Percentiles rank a stretch among this genome's conserved stretches.
Evolutionary conservation across 2,113 vertebrate species (phyloP).

Genomic region (Chloropsis cyanopogon): DNA sequence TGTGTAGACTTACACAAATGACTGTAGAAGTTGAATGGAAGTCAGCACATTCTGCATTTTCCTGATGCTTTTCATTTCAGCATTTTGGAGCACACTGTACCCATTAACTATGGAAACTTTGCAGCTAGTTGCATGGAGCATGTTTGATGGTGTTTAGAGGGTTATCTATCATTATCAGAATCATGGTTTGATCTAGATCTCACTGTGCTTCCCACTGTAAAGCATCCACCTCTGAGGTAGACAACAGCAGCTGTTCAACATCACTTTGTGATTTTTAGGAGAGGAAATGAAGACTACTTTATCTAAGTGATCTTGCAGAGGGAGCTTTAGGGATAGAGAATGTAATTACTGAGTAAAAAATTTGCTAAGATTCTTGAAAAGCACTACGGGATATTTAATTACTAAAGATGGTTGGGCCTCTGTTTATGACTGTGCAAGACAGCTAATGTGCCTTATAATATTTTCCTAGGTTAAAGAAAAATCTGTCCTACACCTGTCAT

Average conservation of each 20-base stretch:
- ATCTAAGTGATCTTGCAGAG: constrained; percentile 26
- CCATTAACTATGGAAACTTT: not conserved
- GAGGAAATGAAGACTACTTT: constrained; percentile 33
- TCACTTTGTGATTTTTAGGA: not conserved
- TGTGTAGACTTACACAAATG: not conserved
- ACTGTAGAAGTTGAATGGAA: not conserved
- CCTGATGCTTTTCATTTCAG: not conserved
- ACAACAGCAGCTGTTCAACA: not conserved
- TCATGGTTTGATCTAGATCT: not conserved
- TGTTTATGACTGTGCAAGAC: constrained; percentile 27
- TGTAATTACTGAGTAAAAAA: constrained; percentile 45
- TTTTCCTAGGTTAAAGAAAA: not conserved
- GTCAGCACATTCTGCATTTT: not conserved
- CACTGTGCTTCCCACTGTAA: not conserved
- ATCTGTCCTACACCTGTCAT: not conserved
- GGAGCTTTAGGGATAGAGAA: constrained; percentile 25
- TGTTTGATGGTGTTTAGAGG: not conserved
- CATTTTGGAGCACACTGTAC: not conserved
- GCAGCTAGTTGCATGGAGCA: not conserved
- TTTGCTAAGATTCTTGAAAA: constrained; percentile 54
- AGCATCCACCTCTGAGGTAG: not conserved
- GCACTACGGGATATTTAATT: constrained; percentile 43
- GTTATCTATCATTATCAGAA: not conserved
- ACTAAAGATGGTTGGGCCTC: constrained; percentile 9
- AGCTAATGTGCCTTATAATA: not conserved